phyloP scores from a whole-genome alignment of 2,797 vertebrate species.

The Ataeniobius toweri region DNA sequence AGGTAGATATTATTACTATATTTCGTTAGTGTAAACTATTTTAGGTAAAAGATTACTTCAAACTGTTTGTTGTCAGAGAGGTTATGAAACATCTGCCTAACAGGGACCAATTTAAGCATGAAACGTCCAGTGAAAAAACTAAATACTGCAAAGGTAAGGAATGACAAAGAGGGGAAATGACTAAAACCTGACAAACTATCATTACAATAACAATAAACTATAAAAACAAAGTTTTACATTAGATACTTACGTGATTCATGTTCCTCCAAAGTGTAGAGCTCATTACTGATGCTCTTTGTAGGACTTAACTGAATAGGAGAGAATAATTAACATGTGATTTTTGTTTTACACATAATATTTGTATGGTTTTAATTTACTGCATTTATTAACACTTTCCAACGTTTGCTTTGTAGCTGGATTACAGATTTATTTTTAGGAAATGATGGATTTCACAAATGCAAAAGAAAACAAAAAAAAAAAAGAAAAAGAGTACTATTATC shows the following conservation, averaged over 20 bases:
- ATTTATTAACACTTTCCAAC: background rate
- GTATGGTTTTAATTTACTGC: background rate
- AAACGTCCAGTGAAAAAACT: background rate
- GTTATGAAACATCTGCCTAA: background rate
- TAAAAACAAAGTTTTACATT: background rate
- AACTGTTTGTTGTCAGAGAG: background rate
- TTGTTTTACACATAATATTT: background rate
- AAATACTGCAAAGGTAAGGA: background rate
- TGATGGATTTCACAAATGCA: background rate
- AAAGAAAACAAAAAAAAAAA: too few species aligned
- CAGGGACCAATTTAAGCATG: background rate
- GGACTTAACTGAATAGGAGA: slow-evolving; percentile 76
- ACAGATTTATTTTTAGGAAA: background rate
- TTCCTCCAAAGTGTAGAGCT: slow-evolving; percentile 86
- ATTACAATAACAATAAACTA: background rate
- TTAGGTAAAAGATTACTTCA: background rate
- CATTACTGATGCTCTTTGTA: slow-evolving; percentile 76
- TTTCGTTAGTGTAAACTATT: background rate
- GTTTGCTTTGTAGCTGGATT: background rate
- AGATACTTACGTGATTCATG: slow-evolving; percentile 91
- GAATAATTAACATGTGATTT: background rate
- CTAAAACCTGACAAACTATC: background rate
- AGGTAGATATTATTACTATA: background rate
- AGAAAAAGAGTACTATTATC: background rate
- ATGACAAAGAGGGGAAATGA: background rate